Conservation (phyloP, 2,797 vertebrate genomes). For the Geotrypetes seraphini region DNA sequence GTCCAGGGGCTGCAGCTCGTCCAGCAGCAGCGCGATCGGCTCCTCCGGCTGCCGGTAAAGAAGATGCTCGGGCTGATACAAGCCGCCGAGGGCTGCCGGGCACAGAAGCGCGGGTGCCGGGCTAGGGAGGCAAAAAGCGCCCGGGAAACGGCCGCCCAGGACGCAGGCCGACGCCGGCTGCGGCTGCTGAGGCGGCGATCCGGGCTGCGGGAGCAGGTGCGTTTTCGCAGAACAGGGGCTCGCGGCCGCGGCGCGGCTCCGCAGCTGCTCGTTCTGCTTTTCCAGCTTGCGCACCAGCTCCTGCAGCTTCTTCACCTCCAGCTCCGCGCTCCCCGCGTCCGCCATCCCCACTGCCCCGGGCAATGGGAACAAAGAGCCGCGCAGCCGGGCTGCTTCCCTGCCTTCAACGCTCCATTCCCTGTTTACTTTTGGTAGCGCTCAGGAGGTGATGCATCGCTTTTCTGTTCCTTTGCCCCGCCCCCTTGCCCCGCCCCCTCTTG, state of each 20-base stretch:
- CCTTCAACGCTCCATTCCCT: too few relatives aligned
- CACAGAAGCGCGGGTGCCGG: constrained; percentile 53
- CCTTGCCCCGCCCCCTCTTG: constrained; percentile 8
- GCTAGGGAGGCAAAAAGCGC: constrained; percentile 46
- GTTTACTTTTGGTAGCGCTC: too few relatives aligned
- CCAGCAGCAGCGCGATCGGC: constrained; percentile 45
- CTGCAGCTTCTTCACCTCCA: constrained; percentile 93
- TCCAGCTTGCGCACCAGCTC: constrained; percentile 89
- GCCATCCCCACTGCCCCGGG: constrained; percentile 55
- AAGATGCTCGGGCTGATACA: constrained; percentile 53
- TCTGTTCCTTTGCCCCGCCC: too few relatives aligned
- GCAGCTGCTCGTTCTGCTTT: constrained; percentile 87
- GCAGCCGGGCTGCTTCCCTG: too few relatives aligned
- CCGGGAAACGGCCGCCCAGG: constrained; percentile 32
- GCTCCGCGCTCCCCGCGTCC: constrained; percentile 80
- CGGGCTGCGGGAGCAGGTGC: constrained; percentile 35
- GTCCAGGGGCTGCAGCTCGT: constrained; percentile 81
- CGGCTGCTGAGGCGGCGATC: constrained; percentile 25
- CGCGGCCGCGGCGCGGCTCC: constrained; percentile 70
- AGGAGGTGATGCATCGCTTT: too few relatives aligned
- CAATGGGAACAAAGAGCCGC: too few relatives aligned
- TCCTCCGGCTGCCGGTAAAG: constrained; percentile 42
- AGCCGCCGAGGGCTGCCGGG: constrained; percentile 14
- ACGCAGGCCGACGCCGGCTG: constrained; percentile 41
- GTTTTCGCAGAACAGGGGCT: constrained; percentile 39